phyloP scores from a whole-genome alignment of 1,140 invertebrate species.

The Lepidurus couesii region DNA sequence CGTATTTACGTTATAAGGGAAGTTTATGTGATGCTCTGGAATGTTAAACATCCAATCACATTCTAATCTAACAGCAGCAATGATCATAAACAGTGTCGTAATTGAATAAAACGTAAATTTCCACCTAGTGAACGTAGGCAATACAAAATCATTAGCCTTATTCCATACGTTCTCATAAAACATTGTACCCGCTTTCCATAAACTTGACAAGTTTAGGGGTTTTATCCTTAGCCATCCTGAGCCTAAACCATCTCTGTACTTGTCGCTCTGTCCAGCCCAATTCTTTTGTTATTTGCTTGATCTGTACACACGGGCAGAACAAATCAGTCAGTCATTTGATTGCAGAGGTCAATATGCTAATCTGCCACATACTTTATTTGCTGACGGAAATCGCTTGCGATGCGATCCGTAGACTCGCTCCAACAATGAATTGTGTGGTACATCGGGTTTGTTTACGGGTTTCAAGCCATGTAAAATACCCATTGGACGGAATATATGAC shows the following conservation, averaged over 20 bases:
- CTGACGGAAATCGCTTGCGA: neutral
- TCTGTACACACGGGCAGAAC: neutral
- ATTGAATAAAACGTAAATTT: neutral
- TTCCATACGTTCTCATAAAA: neutral
- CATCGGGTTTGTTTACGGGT: neutral
- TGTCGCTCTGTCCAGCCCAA: slow-evolving; percentile 23
- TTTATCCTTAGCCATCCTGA: neutral
- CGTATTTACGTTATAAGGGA: neutral
- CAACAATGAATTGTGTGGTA: neutral
- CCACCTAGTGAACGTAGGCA: neutral
- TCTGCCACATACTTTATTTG: neutral
- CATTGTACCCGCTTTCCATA: slow-evolving; percentile 10
- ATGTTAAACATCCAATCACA: slow-evolving; percentile 4
- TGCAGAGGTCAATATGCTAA: neutral
- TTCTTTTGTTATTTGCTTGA: slow-evolving; percentile 2
- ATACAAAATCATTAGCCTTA: neutral
- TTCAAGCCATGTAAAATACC: neutral
- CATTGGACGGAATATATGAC: slow-evolving; percentile 17
- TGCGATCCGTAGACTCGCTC: neutral
- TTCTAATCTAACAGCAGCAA: slow-evolving; percentile 21
- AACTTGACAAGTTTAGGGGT: slow-evolving; percentile 25
- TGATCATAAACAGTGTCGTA: neutral
- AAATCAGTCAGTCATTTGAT: neutral
- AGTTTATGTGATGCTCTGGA: neutral
- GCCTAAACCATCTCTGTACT: slow-evolving; percentile 23